These are phyloP conservation scores for Heliconius erato DNA, from an alignment of 2,888 invertebrate species.

Conservation along the genomic window DNA sequence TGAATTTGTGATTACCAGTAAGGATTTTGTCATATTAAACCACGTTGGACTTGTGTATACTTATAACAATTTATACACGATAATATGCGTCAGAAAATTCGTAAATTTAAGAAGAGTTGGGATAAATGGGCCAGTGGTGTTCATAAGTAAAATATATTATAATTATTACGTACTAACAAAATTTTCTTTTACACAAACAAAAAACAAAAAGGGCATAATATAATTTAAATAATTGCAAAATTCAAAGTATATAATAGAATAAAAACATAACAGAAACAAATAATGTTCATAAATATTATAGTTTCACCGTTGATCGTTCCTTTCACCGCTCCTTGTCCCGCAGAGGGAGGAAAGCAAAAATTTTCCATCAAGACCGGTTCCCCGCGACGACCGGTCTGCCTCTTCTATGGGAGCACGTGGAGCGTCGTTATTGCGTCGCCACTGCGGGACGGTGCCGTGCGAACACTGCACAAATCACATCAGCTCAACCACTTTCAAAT, in stretches of 20 bases:
- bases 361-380: constrained; percentile 72
- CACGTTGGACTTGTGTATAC: too few species aligned
- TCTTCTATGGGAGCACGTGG: constrained; percentile 37
- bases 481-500: constrained; percentile 25
- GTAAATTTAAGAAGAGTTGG: too few species aligned
- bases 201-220: neutral
- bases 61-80: too few species aligned
- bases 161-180: too few species aligned
- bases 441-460: neutral
- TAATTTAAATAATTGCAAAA: neutral
- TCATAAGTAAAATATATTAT: too few species aligned
- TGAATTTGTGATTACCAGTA: too few species aligned
- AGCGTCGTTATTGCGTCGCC: constrained; percentile 13
- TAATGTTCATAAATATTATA: neutral
- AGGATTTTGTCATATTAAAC: too few species aligned
- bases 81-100: too few species aligned
- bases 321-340: constrained; percentile 47
- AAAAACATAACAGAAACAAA: neutral
- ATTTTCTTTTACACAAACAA: neutral
- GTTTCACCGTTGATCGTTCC: constrained; percentile 23
- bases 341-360: constrained; percentile 70
- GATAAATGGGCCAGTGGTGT: too few species aligned
- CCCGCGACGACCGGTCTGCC: constrained; percentile 71
- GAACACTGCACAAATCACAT: constrained; percentile 14
- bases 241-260: neutral